Evolutionary conservation across 2,797 vertebrate genomes (phyloP).

Genomic region (Hoplostethus mediterraneus): DNA sequence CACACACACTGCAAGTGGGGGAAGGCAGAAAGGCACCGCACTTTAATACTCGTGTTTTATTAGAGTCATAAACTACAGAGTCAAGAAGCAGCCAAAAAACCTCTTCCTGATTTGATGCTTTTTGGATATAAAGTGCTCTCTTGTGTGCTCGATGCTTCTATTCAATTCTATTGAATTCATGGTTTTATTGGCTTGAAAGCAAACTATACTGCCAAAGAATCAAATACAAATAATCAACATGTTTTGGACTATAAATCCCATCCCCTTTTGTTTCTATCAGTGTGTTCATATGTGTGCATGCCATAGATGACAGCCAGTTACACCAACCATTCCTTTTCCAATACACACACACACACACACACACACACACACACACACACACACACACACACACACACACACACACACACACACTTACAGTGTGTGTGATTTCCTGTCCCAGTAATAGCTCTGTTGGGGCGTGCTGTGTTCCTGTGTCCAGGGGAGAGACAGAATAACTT

Average conservation of each 20-base stretch:
- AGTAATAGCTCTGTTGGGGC: background rate
- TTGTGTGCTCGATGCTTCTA: conserved; percentile 46
- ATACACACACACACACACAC: background rate
- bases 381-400: background rate
- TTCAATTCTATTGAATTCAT: conserved; percentile 54
- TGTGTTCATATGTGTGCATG: conserved; percentile 8
- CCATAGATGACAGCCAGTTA: background rate
- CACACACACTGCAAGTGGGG: conserved; percentile 16
- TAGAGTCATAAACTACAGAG: conserved; percentile 56
- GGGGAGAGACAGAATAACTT: conserved; percentile 2
- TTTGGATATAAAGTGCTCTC: conserved; percentile 62
- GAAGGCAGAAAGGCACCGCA: conserved; percentile 36
- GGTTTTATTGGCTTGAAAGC: conserved; percentile 33
- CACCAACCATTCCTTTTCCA: no score
- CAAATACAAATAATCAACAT: conserved; percentile 36
- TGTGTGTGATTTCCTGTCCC: background rate
- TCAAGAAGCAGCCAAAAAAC: conserved; percentile 63
- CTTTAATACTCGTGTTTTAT: conserved; percentile 69
- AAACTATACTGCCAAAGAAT: conserved; percentile 29
- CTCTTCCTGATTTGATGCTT: conserved; percentile 64
- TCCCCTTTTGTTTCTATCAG: conserved; percentile 9
- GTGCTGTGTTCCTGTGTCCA: background rate
- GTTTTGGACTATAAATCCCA: conserved; percentile 26
- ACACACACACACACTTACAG: background rate
- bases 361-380: background rate